Percentiles rank a stretch among this genome's conserved stretches.
phyloP scores from a whole-genome alignment of 2,888 invertebrate species.

The Campoletis raptor region DNA sequence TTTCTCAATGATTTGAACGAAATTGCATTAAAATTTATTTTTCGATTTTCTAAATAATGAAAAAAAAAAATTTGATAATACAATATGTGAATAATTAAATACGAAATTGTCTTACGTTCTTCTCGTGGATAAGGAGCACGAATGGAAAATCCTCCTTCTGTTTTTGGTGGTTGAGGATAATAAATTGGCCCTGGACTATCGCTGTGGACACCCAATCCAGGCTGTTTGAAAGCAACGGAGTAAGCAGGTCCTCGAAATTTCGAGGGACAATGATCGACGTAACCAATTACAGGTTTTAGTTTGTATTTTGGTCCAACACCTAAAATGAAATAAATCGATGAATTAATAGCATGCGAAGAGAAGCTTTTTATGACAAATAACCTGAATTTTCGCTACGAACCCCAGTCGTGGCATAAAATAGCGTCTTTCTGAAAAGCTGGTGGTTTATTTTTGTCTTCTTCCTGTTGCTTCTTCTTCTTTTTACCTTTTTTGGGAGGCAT shows the following conservation, averaged over 20 bases:
- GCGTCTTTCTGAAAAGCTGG: constrained; percentile 52
- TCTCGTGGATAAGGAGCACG: constrained; percentile 57
- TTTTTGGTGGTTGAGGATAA: constrained; percentile 81
- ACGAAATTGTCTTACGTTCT: constrained; percentile 62
- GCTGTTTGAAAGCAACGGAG: constrained; percentile 86
- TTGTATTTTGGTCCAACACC: constrained; percentile 88
- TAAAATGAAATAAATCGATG: constrained; percentile 35
- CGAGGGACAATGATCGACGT: constrained; percentile 87
- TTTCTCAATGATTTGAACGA: not conserved
- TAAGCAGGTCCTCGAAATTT: constrained; percentile 88
- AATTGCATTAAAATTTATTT: not conserved
- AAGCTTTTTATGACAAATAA: not conserved
- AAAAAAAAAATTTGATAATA: not conserved
- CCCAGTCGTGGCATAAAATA: constrained; percentile 46
- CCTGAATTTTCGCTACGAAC: constrained; percentile 31
- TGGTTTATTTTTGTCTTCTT: constrained; percentile 46
- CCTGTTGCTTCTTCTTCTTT: constrained; percentile 6
- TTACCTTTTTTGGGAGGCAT: constrained; percentile 64
- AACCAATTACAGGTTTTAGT: constrained; percentile 88
- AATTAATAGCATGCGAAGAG: not conserved
- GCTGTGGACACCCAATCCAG: constrained; percentile 67
- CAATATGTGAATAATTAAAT: not conserved
- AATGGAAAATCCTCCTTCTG: constrained; percentile 69
- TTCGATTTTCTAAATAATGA: not conserved
- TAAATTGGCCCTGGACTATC: constrained; percentile 85